Evolutionary conservation across 2,113 vertebrate species (phyloP).

Genomic region (Phalacrocorax brasilianus): DNA sequence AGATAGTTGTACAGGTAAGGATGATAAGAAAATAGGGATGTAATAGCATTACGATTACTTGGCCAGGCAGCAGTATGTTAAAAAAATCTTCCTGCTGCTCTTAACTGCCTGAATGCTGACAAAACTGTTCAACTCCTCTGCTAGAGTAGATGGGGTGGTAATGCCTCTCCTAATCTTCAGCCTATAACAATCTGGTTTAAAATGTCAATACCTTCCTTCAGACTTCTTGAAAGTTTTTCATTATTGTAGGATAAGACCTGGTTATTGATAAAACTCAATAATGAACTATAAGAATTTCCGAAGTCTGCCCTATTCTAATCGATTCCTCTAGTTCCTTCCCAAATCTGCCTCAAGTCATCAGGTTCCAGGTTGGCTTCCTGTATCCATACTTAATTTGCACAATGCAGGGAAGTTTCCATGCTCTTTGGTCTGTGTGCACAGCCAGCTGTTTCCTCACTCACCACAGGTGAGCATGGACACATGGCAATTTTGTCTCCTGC

Average conservation of each 20-base stretch:
- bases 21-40: neutral
- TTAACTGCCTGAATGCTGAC: neutral
- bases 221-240: neutral
- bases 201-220: neutral
- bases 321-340: neutral
- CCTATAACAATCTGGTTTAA: neutral
- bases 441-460: neutral
- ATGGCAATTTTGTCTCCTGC: neutral
- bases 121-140: neutral
- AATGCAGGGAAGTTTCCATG: neutral
- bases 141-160: neutral
- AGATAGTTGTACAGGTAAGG: conserved; percentile 94
- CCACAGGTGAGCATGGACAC: neutral
- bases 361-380: neutral
- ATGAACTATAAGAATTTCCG: neutral
- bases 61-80: neutral
- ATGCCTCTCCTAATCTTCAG: neutral
- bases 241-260: neutral
- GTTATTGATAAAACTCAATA: neutral
- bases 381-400: neutral
- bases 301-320: neutral
- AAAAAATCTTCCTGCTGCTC: neutral
- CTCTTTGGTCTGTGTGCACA: neutral
- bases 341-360: neutral
- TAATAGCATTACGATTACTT: neutral